Evolutionary conservation across 2,797 vertebrate species (phyloP), one percentile per base, ranked within the genome.

Genomic region (Centroberyx gerrardi): DNA sequence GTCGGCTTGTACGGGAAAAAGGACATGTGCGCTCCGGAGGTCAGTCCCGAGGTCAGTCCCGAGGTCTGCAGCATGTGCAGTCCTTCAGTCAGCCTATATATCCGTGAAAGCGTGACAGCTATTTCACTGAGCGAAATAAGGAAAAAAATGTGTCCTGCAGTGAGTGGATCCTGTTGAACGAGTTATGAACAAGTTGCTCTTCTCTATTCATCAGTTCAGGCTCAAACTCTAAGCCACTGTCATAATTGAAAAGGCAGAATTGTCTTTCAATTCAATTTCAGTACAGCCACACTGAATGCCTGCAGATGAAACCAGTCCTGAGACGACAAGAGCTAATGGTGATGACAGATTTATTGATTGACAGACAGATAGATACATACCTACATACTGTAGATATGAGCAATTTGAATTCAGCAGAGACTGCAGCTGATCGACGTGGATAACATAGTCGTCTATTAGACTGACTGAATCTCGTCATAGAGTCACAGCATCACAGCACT

Each of bases 401-500:
- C 4, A 2, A 18, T 22, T 62, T 74, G 36, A 48, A 12, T 59
- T 54, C 2, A 67, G 61, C 22, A 28, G 44, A 60, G 13, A 36
- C 2, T 27, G 9, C 9, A 3, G 72, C 8, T 44, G 40, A 44
- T 44, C 10, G 40, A 84, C 44, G 2, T 62, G 44, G 53, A 49
- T 62, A 54, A 44, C 8, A 53, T 44, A 33, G 54, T 0, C 33
- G 31, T 13, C 5, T 22, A 0, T 13, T 2, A 27, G 5, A 5
- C 5, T 17, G 33, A 0, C 17, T 40, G 17, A 54, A 61, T 67
- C 5, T 17, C 7, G 13, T 7, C 55, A 31, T 33, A 10, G 9
- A 52, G n/a, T 78, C 13, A 31, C 13, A 44, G 36, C 52, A 61
- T 94, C 82, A 96, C 67, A 96, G 90, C 44, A 95, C 83, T 0